Base-by-base conservation (phyloP, 1,140 invertebrate genomes). In the Cydia splendana region DNA sequence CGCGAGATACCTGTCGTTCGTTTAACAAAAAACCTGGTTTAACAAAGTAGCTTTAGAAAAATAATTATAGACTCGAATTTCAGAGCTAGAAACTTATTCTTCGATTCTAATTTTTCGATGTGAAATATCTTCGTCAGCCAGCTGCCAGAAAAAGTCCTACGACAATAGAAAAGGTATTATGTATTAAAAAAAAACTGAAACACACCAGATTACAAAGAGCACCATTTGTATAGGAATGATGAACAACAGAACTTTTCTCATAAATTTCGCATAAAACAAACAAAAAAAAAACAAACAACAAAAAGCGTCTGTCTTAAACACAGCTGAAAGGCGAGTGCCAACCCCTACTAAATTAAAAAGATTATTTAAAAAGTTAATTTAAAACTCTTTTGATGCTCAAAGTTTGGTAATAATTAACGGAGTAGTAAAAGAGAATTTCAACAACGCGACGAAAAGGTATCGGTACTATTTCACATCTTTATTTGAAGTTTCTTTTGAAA, bases 321-420 rank as follows among this genome's bases (percentile, higher is more conserved):
- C 67, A n/a, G 67, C 34, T 45, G 67, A 71, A 38, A 71, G 34
- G 10, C 38, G 6, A 45, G n/a, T 71, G 67, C 12, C 38, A 18
- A 42, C 67, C 67, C 38, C 67, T 71, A 38, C 15, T 71, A 71
- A 71, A 71, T 45, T 71, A 71, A 45, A 71, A 71, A 71, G 38
- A 38, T 42, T 71, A 71, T 71, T 71, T 45, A 45, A 71, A 71
- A 71, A 71, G 67, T 71, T 71, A 38, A 71, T 38, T 42, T 71
- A 38, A 45, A 38, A 38, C 18, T 38, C 67, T 18, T 42, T 45
- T 71, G 30, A 42, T 71, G 30, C 34, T 69, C 3, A 13, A 71
- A 71, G 67, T 71, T 71, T 2, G 67, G 67, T 42, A 38, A 62
- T 62, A 24, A 71, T 71, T 71, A 71, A 71, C 34, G 30, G n/a